Percentiles rank a stretch among this genome's conserved stretches.
Evolutionary conservation across 2,113 vertebrate genomes (phyloP).

Genomic region (Cardinalis cardinalis): DNA sequence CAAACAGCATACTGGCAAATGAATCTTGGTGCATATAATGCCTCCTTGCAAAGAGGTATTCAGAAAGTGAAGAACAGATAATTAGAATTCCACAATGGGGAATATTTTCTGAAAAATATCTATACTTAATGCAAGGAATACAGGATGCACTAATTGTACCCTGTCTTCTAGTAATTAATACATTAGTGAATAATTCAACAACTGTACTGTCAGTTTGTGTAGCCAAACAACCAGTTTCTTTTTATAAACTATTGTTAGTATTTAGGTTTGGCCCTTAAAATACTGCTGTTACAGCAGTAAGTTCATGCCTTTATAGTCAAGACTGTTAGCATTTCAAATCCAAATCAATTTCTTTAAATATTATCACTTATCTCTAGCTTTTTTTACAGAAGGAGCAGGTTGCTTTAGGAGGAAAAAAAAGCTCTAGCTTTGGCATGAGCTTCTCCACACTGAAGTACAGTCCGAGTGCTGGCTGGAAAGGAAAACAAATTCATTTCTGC

Average conservation of each 20-base stretch:
- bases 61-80: slow-evolving; percentile 30
- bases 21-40: not conserved
- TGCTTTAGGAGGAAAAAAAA: not conserved
- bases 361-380: not conserved
- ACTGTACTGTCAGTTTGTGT: not conserved
- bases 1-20: not conserved
- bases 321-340: not conserved
- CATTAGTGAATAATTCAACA: slow-evolving; percentile 26
- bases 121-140: slow-evolving; percentile 35
- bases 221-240: slow-evolving; percentile 49
- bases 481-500: not conserved
- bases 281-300: not conserved
- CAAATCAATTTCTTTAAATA: not conserved
- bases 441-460: not conserved
- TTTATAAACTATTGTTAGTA: slow-evolving; percentile 49
- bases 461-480: not conserved
- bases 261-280: slow-evolving; percentile 20
- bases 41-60: slow-evolving; percentile 36
- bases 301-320: not conserved
- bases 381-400: not conserved
- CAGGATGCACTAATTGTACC: slow-evolving; percentile 35
- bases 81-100: slow-evolving; percentile 10
- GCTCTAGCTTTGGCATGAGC: not conserved
- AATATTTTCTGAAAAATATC: slow-evolving; percentile 51
- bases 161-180: slow-evolving; percentile 48